phyloP scores from a whole-genome alignment of 2,888 invertebrate genomes.

The Amblyjoppa proteus region DNA sequence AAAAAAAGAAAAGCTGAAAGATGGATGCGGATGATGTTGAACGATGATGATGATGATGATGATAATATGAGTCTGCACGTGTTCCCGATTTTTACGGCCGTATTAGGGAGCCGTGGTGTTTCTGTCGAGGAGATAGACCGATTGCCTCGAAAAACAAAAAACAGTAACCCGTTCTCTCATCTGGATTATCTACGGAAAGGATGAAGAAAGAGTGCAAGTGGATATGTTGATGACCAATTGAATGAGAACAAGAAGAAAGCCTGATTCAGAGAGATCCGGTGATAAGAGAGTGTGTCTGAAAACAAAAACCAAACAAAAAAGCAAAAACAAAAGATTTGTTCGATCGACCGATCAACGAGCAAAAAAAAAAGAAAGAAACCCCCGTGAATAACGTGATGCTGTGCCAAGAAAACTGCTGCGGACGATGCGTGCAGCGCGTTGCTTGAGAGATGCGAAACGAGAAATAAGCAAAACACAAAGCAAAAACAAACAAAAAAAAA shows the following conservation, averaged over 20 bases:
- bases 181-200: constrained; percentile 71
- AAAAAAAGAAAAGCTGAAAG: constrained; percentile 64
- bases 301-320: constrained; percentile 42
- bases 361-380: constrained; percentile 33
- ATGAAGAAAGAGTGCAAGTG: constrained; percentile 78
- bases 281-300: constrained; percentile 67
- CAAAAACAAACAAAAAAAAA: constrained; percentile 24
- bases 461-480: constrained; percentile 7
- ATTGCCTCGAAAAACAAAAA: constrained; percentile 9
- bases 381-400: constrained; percentile 57
- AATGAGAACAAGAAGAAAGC: constrained; percentile 66
- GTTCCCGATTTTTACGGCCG: constrained; percentile 75
- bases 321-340: constrained; percentile 39
- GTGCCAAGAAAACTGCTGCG: constrained; percentile 65
- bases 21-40: constrained; percentile 67
- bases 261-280: constrained; percentile 62
- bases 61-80: constrained; percentile 81
- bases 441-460: constrained; percentile 43
- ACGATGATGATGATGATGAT: constrained; percentile 72
- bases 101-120: constrained; percentile 43
- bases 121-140: constrained; percentile 31
- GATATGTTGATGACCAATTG: constrained; percentile 79
- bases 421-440: constrained; percentile 64
- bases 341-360: constrained; percentile 42
- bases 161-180: constrained; percentile 32